phyloP scores from a whole-genome alignment of 2,113 vertebrate genomes.

The Ardeotis arabs region DNA sequence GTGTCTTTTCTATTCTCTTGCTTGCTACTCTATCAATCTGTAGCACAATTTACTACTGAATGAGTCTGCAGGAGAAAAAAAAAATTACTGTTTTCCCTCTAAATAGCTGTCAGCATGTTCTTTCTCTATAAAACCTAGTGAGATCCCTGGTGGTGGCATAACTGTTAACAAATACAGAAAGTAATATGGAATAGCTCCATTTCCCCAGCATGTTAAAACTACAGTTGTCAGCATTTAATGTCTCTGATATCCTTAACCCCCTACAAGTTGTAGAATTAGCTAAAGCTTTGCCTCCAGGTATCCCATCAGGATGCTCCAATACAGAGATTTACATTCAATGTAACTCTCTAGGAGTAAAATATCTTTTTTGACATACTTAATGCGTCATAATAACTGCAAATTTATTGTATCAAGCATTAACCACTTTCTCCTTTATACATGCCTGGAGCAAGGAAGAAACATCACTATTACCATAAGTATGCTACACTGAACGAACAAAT shows the following conservation, averaged over 20 bases:
- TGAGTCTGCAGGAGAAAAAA: slow-evolving; percentile 1
- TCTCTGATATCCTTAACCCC: slow-evolving; percentile 62
- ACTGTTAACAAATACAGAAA: slow-evolving; percentile 66
- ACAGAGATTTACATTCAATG: slow-evolving; percentile 36
- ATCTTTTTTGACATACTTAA: slow-evolving; percentile 58
- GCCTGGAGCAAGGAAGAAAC: slow-evolving; percentile 58
- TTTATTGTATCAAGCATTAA: slow-evolving; percentile 62
- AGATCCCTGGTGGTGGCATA: slow-evolving; percentile 61
- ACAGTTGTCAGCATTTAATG: slow-evolving; percentile 65
- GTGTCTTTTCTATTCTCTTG: neutral
- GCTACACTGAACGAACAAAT: slow-evolving; percentile 53
- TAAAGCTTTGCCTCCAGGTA: slow-evolving; percentile 69
- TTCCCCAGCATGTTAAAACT: slow-evolving; percentile 67
- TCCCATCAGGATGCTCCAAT: slow-evolving; percentile 64
- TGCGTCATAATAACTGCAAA: slow-evolving; percentile 67
- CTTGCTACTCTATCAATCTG: slow-evolving; percentile 19
- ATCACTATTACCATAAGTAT: slow-evolving; percentile 46
- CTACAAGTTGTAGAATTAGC: slow-evolving; percentile 66
- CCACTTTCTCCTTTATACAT: slow-evolving; percentile 55
- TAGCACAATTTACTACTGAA: slow-evolving; percentile 33
- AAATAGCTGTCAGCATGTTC: slow-evolving; percentile 59
- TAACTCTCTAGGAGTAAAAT: slow-evolving; percentile 58
- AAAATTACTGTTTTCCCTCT: slow-evolving; percentile 33
- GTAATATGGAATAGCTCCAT: slow-evolving; percentile 59
- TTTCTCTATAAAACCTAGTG: slow-evolving; percentile 54